These are phyloP conservation scores for Alaudala cheleensis DNA, from an alignment of 2,113 vertebrate species.

Conservation along the genomic window DNA sequence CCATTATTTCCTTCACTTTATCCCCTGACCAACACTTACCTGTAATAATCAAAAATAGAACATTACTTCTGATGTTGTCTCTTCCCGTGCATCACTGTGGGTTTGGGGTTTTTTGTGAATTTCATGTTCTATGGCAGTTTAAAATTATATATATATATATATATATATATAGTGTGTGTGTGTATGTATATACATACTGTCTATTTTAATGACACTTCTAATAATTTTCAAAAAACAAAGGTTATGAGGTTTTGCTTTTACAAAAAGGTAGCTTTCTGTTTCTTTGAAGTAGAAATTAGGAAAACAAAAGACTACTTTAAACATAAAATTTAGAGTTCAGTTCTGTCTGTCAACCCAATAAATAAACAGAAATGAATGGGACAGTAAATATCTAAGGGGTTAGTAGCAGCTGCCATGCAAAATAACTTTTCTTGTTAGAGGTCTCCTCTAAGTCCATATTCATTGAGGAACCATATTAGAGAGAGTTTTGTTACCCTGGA, in stretches of 20 bases:
- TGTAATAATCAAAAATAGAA: not conserved
- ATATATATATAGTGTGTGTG: too few relatives aligned
- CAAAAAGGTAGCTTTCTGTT: not conserved
- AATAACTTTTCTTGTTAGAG: not conserved
- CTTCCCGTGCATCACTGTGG: not conserved
- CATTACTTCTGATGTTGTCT: not conserved
- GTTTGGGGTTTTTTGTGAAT: not conserved
- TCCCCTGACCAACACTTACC: not conserved
- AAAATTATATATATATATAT: not conserved
- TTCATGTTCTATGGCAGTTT: not conserved
- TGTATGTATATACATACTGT: not conserved
- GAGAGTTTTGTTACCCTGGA: not conserved
- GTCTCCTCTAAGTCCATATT: not conserved
- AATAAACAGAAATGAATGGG: not conserved
- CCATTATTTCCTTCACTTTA: not conserved
- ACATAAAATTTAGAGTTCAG: not conserved
- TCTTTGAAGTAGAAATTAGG: not conserved
- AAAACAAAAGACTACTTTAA: not conserved
- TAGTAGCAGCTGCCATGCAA: not conserved
- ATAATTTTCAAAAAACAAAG: not conserved
- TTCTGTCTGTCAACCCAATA: not conserved
- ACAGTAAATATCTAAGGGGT: not conserved
- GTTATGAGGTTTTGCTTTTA: not conserved
- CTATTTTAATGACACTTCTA: not conserved
- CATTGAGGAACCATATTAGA: not conserved